phyloP scores from a whole-genome alignment of 2,888 invertebrate species.

The Halictus ligatus region DNA sequence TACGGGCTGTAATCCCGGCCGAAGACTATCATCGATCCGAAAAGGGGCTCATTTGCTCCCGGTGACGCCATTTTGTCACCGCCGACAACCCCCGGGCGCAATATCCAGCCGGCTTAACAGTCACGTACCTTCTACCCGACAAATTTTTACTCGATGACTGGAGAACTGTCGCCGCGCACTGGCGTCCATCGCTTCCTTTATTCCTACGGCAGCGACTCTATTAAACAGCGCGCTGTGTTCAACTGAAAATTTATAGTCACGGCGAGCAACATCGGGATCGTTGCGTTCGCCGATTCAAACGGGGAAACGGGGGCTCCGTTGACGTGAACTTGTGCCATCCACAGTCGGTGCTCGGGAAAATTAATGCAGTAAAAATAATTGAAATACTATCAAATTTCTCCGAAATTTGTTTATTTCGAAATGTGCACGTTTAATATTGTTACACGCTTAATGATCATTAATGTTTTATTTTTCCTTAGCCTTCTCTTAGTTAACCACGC shows the following conservation, averaged over 20 bases:
- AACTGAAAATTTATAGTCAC: conserved; percentile 9
- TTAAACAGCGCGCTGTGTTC: conserved; percentile 4
- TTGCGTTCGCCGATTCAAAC: background rate
- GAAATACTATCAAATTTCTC: too few relatives aligned
- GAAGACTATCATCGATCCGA: conserved; percentile 70
- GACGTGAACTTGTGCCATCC: background rate
- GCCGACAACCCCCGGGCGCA: conserved; percentile 58
- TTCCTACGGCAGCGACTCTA: conserved; percentile 12
- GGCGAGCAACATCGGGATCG: background rate
- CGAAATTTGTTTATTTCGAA: too few relatives aligned
- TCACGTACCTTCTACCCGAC: conserved; percentile 47
- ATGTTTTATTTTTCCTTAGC: too few relatives aligned
- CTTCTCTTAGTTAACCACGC: too few relatives aligned
- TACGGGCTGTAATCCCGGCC: conserved; percentile 63
- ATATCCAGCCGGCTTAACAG: conserved; percentile 60
- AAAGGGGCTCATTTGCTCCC: conserved; percentile 70
- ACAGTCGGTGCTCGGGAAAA: too few relatives aligned
- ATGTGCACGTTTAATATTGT: too few relatives aligned
- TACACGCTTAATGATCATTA: too few relatives aligned
- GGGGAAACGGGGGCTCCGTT: background rate
- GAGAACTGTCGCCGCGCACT: conserved; percentile 29
- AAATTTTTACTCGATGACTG: conserved; percentile 59
- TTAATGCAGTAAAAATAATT: too few relatives aligned
- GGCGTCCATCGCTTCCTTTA: background rate
- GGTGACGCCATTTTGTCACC: conserved; percentile 68